Conservation (phyloP, 2,113 vertebrate genomes). For the Cyprinodon variegatus region DNA sequence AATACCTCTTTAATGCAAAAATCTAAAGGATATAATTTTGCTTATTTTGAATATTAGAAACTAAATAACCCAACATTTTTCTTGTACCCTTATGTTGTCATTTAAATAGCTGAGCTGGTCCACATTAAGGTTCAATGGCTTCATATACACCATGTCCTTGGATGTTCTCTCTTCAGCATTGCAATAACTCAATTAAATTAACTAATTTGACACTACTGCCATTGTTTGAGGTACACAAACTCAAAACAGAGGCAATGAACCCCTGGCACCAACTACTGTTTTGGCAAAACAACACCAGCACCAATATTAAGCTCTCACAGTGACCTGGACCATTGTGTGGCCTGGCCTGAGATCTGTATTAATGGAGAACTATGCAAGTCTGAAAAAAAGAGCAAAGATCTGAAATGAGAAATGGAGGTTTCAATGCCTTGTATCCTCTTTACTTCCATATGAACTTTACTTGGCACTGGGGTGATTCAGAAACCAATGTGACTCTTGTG, state of each 20-base stretch:
- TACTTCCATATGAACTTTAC: constrained; percentile 26
- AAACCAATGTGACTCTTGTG: constrained; percentile 40
- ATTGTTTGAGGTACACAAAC: background rate
- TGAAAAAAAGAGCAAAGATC: background rate
- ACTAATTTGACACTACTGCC: background rate
- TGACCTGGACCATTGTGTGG: background rate
- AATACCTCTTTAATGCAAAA: background rate
- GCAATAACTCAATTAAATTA: background rate
- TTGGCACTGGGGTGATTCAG: constrained; percentile 44
- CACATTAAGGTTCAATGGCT: background rate
- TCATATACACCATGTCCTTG: background rate
- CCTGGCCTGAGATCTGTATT: background rate
- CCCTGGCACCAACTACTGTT: background rate
- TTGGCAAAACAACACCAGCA: background rate
- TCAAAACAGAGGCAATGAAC: background rate
- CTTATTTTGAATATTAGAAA: background rate
- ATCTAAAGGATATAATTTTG: background rate
- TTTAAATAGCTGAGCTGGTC: background rate
- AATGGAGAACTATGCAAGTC: background rate
- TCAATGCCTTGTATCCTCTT: constrained; percentile 16
- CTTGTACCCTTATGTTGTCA: background rate
- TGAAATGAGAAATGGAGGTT: background rate
- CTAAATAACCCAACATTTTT: background rate
- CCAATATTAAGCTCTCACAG: background rate
- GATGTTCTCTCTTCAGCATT: background rate